Evolutionary conservation across 2,797 vertebrate genomes (phyloP).

Genomic region (Hemibagrus guttatus): DNA sequence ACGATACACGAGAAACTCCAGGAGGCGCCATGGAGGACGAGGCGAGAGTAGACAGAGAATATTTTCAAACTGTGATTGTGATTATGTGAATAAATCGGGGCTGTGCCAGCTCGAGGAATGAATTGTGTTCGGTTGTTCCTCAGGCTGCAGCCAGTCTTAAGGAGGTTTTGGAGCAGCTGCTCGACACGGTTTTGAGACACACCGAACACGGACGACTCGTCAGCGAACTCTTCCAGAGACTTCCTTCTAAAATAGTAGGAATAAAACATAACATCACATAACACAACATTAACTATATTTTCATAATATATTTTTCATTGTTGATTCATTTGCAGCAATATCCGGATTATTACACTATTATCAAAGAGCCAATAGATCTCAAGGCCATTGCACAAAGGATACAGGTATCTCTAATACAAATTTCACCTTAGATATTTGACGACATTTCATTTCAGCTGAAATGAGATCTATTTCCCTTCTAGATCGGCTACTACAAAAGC

Average conservation of each 20-base stretch:
- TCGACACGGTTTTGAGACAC: conserved; percentile 88
- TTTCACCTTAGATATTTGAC: background rate
- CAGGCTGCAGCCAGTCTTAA: conserved; percentile 87
- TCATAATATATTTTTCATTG: background rate
- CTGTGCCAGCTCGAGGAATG: background rate
- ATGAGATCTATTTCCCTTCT: conserved; percentile 47
- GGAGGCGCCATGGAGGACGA: conserved; percentile 85
- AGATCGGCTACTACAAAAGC: conserved; percentile 90
- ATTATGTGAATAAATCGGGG: background rate
- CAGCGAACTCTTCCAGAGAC: conserved; percentile 97
- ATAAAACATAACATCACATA: background rate
- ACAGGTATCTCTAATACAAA: conserved; percentile 78
- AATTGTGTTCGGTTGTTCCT: background rate
- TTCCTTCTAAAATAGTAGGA: conserved; percentile 96
- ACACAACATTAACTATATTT: background rate
- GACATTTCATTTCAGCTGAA: background rate
- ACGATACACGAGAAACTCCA: conserved; percentile 82
- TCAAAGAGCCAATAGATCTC: conserved; percentile 98
- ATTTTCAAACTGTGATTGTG: background rate
- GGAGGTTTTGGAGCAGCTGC: conserved; percentile 92
- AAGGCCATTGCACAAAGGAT: conserved; percentile 95
- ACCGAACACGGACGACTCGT: conserved; percentile 90
- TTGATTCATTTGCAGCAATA: conserved; percentile 85
- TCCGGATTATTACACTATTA: conserved; percentile 98
- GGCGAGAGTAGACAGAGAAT: conserved; percentile 58